phyloP scores from a whole-genome alignment of 2,888 invertebrate genomes.

The Epinotia bilunana region DNA sequence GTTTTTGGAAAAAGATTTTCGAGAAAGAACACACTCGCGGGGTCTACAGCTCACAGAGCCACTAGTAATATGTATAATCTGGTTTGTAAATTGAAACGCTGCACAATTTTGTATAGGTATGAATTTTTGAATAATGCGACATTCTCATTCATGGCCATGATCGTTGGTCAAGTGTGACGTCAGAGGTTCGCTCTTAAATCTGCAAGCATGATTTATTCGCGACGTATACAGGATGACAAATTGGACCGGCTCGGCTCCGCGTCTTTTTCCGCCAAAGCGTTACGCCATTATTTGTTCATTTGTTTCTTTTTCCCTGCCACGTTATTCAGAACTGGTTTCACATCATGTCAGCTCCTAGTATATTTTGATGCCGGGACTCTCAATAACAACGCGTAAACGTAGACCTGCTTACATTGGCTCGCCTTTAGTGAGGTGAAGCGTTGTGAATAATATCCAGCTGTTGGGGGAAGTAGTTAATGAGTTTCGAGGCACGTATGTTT shows the following conservation, averaged over 20 bases:
- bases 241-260: constrained; percentile 49
- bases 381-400: too few species aligned
- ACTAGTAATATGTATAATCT: too few species aligned
- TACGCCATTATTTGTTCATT: constrained; percentile 61
- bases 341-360: background rate
- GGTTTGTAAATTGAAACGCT: too few species aligned
- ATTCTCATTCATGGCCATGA: constrained; percentile 22
- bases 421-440: background rate
- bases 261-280: constrained; percentile 59
- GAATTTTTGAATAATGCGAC: constrained; percentile 22
- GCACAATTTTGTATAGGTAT: background rate
- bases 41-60: too few species aligned
- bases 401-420: too few species aligned
- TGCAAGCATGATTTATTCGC: constrained; percentile 42
- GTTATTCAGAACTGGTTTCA: background rate
- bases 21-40: too few species aligned
- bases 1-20: too few species aligned
- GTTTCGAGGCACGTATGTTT: constrained; percentile 46
- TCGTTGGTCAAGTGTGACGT: constrained; percentile 23
- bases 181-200: constrained; percentile 19
- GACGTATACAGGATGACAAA: constrained; percentile 53
- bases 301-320: constrained; percentile 54
- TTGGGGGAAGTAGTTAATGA: constrained; percentile 50
- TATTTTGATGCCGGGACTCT: background rate
- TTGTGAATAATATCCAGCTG: constrained; percentile 43